A percentile compares a stretch with the other conserved stretches of the same genome.
Evolutionary conservation across 2,888 invertebrate genomes (phyloP).

Genomic region (Sisyra nigra): DNA sequence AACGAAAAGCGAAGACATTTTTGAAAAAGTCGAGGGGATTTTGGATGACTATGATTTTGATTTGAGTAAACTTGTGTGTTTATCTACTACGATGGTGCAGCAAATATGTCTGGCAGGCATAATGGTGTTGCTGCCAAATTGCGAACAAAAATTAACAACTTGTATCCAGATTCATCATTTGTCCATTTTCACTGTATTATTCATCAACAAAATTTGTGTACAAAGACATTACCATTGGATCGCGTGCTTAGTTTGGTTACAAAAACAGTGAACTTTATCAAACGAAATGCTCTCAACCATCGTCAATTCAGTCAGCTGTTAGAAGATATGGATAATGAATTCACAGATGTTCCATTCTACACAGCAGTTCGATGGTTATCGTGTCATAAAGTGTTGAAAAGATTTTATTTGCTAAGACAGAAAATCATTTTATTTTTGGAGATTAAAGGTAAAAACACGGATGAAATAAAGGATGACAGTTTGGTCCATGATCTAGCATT

Average conservation of each 20-base stretch:
- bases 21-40: background rate
- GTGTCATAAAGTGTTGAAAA: constrained; percentile 10
- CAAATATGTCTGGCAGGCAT: too few species aligned
- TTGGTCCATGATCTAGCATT: constrained; percentile 9
- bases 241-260: constrained; percentile 12
- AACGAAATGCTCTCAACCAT: constrained; percentile 11
- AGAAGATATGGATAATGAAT: constrained; percentile 11
- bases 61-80: too few species aligned
- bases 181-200: constrained; percentile 14
- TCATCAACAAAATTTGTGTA: constrained; percentile 14
- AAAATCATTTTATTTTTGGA: constrained; percentile 17
- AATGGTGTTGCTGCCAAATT: too few species aligned
- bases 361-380: constrained; percentile 12
- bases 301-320: constrained; percentile 9
- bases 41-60: too few species aligned
- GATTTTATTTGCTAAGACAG: constrained; percentile 14
- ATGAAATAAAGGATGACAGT: constrained; percentile 8
- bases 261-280: constrained; percentile 13
- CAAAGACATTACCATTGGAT: constrained; percentile 13
- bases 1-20: constrained; percentile 9
- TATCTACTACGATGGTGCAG: too few species aligned
- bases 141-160: too few species aligned
- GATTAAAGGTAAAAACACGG: constrained; percentile 5
- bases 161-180: too few species aligned
- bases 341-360: constrained; percentile 10